phyloP scores from a whole-genome alignment of 2,797 vertebrate species.

The Crocidura indochinensis region DNA sequence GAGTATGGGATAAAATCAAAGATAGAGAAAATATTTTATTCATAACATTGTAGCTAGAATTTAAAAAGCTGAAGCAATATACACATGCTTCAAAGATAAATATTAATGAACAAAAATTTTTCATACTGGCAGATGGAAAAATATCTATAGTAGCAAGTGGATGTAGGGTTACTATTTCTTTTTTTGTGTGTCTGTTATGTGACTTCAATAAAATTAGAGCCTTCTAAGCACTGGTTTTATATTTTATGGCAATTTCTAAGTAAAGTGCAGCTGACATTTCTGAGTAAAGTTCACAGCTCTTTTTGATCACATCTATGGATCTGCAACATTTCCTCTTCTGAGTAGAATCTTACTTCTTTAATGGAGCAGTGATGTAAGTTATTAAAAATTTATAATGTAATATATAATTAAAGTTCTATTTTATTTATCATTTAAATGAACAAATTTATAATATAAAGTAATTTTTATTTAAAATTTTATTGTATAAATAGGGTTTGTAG shows the following conservation, averaged over 20 bases:
- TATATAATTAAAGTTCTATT: too few relatives aligned
- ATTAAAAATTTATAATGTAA: not conserved
- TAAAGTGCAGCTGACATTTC: not conserved
- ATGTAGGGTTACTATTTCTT: not conserved
- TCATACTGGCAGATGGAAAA: slow-evolving; percentile 28
- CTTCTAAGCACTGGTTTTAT: slow-evolving; percentile 40
- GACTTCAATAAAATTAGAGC: slow-evolving; percentile 57
- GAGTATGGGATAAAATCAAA: slow-evolving; percentile 71
- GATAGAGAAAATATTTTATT: slow-evolving; percentile 81
- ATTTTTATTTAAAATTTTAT: too few relatives aligned
- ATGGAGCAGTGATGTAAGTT: not conserved
- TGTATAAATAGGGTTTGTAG: too few relatives aligned
- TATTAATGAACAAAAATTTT: slow-evolving; percentile 75
- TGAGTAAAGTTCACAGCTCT: not conserved
- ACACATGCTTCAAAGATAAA: slow-evolving; percentile 76
- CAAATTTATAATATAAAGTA: not conserved
- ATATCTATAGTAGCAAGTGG: slow-evolving; percentile 58
- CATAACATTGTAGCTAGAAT: slow-evolving; percentile 78
- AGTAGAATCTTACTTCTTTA: not conserved
- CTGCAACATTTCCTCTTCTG: not conserved
- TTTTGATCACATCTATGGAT: not conserved
- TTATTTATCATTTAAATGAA: not conserved
- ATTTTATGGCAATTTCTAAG: slow-evolving; percentile 57
- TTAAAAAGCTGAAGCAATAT: slow-evolving; percentile 68
- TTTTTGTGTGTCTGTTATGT: slow-evolving; percentile 40